Percentiles rank a stretch among this genome's conserved stretches.
Evolutionary conservation across 2,888 invertebrate genomes (phyloP).

Genomic region (Myopa tessellatipennis): DNA sequence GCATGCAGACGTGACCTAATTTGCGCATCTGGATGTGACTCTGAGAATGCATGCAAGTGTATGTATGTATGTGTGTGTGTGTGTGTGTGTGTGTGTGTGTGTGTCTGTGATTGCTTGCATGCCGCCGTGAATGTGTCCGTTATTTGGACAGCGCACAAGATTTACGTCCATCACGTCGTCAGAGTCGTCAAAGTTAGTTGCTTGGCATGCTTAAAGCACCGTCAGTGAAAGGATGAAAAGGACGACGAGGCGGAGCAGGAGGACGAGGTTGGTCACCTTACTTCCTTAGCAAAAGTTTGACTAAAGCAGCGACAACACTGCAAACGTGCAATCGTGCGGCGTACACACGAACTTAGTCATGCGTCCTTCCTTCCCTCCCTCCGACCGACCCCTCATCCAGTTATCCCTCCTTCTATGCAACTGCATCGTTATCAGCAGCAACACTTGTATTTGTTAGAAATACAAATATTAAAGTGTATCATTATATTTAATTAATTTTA

Average conservation of each 20-base stretch:
- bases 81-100: background rate
- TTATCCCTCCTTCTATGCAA: too few species aligned
- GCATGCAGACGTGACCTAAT: slow-evolving; percentile 36
- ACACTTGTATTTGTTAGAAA: too few species aligned
- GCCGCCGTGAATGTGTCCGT: background rate
- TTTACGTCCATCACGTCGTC: slow-evolving; percentile 34
- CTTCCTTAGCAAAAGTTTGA: slow-evolving; percentile 12
- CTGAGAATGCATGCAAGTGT: too few species aligned
- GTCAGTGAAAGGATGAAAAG: background rate
- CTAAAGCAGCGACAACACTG: background rate
- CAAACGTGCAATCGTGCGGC: background rate
- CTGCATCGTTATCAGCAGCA: too few species aligned
- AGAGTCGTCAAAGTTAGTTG: slow-evolving; percentile 13
- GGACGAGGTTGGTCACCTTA: background rate
- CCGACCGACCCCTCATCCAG: background rate
- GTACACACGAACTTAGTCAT: background rate
- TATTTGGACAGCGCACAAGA: slow-evolving; percentile 18
- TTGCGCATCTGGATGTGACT: background rate
- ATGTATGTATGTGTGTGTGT: background rate
- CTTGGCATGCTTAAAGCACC: background rate
- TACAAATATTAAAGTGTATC: too few species aligned
- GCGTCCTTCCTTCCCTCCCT: background rate
- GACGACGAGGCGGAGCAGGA: too few species aligned
- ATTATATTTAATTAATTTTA: too few species aligned
- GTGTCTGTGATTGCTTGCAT: background rate